phyloP scores from a whole-genome alignment of 2,797 vertebrate genomes.

The Delichon dasypus region DNA sequence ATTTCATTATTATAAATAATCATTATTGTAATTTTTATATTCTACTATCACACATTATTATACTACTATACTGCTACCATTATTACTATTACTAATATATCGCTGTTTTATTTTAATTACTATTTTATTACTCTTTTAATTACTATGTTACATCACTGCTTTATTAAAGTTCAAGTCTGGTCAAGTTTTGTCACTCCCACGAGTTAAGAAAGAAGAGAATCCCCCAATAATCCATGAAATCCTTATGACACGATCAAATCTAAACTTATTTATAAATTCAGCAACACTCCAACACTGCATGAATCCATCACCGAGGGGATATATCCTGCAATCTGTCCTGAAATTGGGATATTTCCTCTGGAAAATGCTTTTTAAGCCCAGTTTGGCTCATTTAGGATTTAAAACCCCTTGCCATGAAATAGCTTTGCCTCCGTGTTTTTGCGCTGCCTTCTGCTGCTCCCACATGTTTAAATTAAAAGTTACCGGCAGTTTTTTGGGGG shows the following conservation, averaged over 20 bases:
- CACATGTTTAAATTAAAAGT: neutral
- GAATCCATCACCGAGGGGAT: neutral
- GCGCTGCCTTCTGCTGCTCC: neutral
- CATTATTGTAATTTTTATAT: neutral
- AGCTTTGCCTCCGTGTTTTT: neutral
- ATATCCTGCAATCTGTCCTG: neutral
- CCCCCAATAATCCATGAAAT: neutral
- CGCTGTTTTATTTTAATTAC: neutral
- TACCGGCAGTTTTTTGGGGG: neutral
- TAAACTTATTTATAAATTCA: neutral
- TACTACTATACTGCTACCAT: neutral
- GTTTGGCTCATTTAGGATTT: conserved; percentile 19
- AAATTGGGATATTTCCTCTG: neutral
- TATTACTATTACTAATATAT: neutral
- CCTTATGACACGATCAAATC: neutral
- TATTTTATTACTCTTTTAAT: neutral
- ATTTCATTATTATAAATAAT: too few species aligned
- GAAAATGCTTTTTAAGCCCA: neutral
- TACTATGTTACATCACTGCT: neutral
- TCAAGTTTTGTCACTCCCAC: neutral
- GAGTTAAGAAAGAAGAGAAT: neutral
- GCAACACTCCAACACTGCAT: neutral
- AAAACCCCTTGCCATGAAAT: neutral
- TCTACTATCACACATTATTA: neutral
- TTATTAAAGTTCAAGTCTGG: neutral